Base-by-base conservation (phyloP, 2,888 invertebrate species). In the Lithophane leautieri region DNA sequence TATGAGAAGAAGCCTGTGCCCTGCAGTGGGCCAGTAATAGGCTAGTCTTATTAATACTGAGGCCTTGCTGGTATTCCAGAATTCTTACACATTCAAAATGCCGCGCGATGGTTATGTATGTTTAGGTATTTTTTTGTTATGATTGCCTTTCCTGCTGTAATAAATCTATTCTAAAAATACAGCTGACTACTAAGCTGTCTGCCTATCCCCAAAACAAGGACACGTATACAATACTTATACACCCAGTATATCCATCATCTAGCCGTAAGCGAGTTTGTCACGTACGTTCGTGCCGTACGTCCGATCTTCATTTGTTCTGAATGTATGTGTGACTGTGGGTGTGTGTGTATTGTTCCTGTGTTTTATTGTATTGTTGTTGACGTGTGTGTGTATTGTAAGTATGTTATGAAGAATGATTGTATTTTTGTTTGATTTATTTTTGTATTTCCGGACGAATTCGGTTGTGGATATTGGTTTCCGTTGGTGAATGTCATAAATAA, bases 221-320 rank as follows among this genome's bases (percentile, higher is more conserved):
- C 60, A 56, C 4, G 14, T n/a, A 65, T 47, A 69, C 42, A 69
- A 69, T 25, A 66, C 60, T 50, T 2, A 52, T 22, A 28, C 28
- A 56, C 1, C 8, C 22, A 56, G 56, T 63, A 54, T 63, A 61
- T 66, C 52, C 69, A 50, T 66, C 82, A 76, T 50, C 34, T 61
- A 50, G 72, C 34, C 50, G n/a, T 78, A 70, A 72, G 80, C 73
- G 68, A 71, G 66, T 76, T 86, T 56, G 86, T 86, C 86, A 86
- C 86, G 86, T 86, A 69, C 86, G 83, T 77, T 61, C 86, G 84
- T 86, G 86, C 86, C 79, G 63, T 78, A 63, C 70, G 75, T 73
- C 76, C 78, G 66, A 77, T 86, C 83, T 84, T 79, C 84, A 83
- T 86, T 73, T 79, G 63, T 79, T 75, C 56, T 74, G 60, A 60